Base-by-base conservation (phyloP, 2,888 invertebrate species). In the Drosophila tanythrix region DNA sequence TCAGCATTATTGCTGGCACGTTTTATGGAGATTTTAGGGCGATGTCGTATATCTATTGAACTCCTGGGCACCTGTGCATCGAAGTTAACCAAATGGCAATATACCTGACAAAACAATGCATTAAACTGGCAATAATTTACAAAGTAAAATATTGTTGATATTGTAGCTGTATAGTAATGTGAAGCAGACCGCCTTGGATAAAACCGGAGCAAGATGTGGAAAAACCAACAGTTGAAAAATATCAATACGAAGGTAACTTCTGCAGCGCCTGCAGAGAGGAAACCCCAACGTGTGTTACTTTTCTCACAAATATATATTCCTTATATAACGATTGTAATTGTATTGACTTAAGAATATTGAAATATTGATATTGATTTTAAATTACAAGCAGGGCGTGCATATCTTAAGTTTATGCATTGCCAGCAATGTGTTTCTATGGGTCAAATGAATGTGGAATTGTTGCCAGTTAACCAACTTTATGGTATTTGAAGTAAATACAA, bases 1-100 rank as follows among this genome's bases (percentile, higher is more conserved):
- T 46, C 51, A 70, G 65, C 78, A 73, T 81, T 76, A 79, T 76
- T 66, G 67, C 69, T 61, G 76, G 68, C 70, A 70, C 88, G 74
- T 82, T 89, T 84, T 88, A 84, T 89, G 71, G 63, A 31, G 76
- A 76, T 72, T 76, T 87, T 87, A 68, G 78, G 82, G 60, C 71
- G 64, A 65, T 58, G 40, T 51, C 57, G 50, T 57, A 43, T 40
- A 31, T 57, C 70, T 40, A 40, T 58, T 57, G 71, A 38, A 21
- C 35, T 29, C 35, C 50, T 40, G 36, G 36, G 15, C 36, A 33
- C 25, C n/a, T 48, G 31, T 10, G 46, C 31, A 60, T 27, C 35
- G 59, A 52, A 27, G n/a, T 8, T 27, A 33, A 33, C 33, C 15
- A 33, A 38, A 48, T 13, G 31, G 11, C 48, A 18, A 6, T 21